These are phyloP conservation scores for Mesodorylaimus sp. DNA, from an alignment of 2,888 invertebrate genomes.

Conservation along the genomic window DNA sequence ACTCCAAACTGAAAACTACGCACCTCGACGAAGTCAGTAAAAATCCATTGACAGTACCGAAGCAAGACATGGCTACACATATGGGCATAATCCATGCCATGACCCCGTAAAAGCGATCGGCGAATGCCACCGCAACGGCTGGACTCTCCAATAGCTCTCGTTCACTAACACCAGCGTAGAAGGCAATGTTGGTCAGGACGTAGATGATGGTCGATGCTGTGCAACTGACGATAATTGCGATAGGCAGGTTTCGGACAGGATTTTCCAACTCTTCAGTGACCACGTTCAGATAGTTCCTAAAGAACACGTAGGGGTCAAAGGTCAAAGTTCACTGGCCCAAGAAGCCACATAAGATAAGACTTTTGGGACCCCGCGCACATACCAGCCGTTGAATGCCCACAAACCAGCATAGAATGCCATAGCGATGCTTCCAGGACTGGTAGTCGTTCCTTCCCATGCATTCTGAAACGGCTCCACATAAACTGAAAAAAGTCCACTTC, in stretches of 20 bases:
- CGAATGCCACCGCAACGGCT: slow-evolving; percentile 88
- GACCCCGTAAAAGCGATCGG: slow-evolving; percentile 66
- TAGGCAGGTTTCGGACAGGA: slow-evolving; percentile 65
- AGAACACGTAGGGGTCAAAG: slow-evolving; percentile 22
- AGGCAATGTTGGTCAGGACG: slow-evolving; percentile 78
- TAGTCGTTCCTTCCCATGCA: slow-evolving; percentile 73
- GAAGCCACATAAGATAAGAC: too few species aligned
- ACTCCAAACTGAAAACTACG: slow-evolving; percentile 5
- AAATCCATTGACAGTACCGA: slow-evolving; percentile 88
- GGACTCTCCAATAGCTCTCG: slow-evolving; percentile 71
- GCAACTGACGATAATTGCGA: slow-evolving; percentile 82
- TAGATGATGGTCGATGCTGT: slow-evolving; percentile 82
- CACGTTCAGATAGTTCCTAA: slow-evolving; percentile 92
- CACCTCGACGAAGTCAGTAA: slow-evolving; percentile 70
- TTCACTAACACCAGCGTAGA: slow-evolving; percentile 80
- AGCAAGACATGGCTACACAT: slow-evolving; percentile 83
- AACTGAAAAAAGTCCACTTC: slow-evolving; percentile 41
- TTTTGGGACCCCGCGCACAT: slow-evolving; percentile 36
- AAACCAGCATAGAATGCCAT: slow-evolving; percentile 90
- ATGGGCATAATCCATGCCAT: slow-evolving; percentile 87
- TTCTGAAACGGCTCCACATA: slow-evolving; percentile 58
- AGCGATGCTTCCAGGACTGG: slow-evolving; percentile 65
- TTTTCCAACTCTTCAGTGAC: slow-evolving; percentile 94
- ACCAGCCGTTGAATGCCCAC: slow-evolving; percentile 98
- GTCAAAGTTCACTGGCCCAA: too few species aligned